Conservation (phyloP, 2,113 vertebrate genomes). For the crab-eating macaque (Macaca fascicularis) region DNA sequence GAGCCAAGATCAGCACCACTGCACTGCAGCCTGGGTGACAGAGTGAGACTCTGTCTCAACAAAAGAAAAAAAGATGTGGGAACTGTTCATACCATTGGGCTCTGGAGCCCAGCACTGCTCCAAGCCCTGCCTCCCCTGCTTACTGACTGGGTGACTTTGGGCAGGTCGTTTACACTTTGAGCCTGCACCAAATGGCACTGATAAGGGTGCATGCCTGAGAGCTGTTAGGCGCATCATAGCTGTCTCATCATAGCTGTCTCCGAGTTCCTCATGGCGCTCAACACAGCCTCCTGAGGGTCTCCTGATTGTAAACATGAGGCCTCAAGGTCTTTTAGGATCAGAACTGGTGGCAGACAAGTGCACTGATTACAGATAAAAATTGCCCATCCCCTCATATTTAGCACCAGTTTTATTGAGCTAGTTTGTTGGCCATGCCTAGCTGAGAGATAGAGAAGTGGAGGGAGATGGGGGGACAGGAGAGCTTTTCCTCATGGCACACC, state of each 20-base stretch:
- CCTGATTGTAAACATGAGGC: neutral
- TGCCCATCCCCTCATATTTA: neutral
- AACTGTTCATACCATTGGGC: neutral
- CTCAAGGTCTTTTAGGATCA: neutral
- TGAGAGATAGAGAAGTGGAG: neutral
- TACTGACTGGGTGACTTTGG: neutral
- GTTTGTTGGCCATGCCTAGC: neutral
- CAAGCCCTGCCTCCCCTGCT: neutral
- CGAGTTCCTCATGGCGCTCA: rapidly evolving
- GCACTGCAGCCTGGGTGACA: too few species aligned
- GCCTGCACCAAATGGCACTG: neutral
- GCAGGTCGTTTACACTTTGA: neutral
- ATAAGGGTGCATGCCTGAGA: neutral
- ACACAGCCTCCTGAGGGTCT: neutral
- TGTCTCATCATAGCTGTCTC: neutral
- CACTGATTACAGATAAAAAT: neutral
- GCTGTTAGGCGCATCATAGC: neutral
- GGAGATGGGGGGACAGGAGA: rapidly evolving
- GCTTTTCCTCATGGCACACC: rapidly evolving
- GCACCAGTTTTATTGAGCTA: neutral
- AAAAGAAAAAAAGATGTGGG: neutral
- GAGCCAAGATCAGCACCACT: too few species aligned
- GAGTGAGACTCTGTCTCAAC: too few species aligned
- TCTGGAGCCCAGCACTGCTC: neutral
- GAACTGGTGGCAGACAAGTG: neutral